phyloP scores from a whole-genome alignment of 2,113 vertebrate species.

The Perognathus longimembris region DNA sequence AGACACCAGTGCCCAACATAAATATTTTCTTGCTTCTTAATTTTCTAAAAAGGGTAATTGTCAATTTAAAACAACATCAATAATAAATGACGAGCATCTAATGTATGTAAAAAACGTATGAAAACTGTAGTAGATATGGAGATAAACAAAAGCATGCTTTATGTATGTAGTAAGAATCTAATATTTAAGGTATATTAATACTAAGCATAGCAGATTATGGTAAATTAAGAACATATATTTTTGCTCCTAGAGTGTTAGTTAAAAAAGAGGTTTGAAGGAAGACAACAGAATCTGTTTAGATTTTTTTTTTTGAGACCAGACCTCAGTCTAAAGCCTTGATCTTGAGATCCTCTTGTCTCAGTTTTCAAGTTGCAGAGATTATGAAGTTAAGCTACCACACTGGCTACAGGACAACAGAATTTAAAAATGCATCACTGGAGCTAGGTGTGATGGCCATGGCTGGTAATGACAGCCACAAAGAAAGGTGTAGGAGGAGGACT shows the following conservation, averaged over 20 bases:
- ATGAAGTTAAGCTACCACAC: too few relatives aligned
- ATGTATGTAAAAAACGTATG: not conserved
- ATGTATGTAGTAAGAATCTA: not conserved
- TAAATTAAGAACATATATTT: not conserved
- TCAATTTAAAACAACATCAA: slow-evolving; percentile 27
- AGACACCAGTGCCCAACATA: not conserved
- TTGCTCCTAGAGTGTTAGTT: not conserved
- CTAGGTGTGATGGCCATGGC: not conserved
- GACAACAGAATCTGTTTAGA: not conserved
- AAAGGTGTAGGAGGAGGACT: too few relatives aligned
- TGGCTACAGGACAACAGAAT: too few relatives aligned
- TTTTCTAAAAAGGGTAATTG: slow-evolving; percentile 14
- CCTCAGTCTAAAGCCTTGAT: too few relatives aligned
- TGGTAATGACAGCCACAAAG: too few relatives aligned
- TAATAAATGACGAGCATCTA: not conserved
- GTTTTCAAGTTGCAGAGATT: too few relatives aligned
- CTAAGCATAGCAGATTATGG: not conserved
- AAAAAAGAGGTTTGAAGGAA: not conserved
- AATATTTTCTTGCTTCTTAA: slow-evolving; percentile 17
- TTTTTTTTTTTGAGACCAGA: too few relatives aligned
- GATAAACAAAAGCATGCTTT: not conserved
- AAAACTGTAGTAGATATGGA: not conserved
- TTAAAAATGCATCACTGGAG: not conserved
- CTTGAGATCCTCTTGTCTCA: too few relatives aligned
- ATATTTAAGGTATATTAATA: not conserved